These are phyloP conservation scores for Archegozetes longisetosus DNA, from an alignment of 1,140 invertebrate species.

Conservation along the genomic window DNA sequence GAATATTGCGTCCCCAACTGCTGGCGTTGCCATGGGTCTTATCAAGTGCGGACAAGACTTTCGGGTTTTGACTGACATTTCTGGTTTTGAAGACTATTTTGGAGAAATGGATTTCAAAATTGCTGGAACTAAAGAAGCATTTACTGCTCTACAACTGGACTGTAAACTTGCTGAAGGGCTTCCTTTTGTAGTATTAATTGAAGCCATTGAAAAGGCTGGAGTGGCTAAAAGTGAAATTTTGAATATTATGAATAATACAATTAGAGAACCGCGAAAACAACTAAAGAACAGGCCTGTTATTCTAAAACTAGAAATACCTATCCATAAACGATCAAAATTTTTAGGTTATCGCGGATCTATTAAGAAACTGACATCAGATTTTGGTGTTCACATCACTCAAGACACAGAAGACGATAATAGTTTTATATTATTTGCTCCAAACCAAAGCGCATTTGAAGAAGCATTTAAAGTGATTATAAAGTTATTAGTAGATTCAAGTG, in stretches of 20 bases:
- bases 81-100: constrained; percentile 96
- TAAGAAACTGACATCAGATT: constrained; percentile 65
- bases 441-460: too few relatives aligned
- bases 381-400: constrained; percentile 50
- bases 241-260: constrained; percentile 58
- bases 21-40: constrained; percentile 90
- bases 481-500: too few relatives aligned
- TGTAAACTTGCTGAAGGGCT: constrained; percentile 73
- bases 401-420: too few relatives aligned
- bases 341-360: constrained; percentile 78
- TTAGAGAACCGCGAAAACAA: constrained; percentile 44
- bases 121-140: constrained; percentile 74
- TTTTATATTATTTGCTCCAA: too few relatives aligned
- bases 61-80: constrained; percentile 74
- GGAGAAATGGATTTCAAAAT: constrained; percentile 99
- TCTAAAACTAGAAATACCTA: constrained; percentile 61
- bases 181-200: constrained; percentile 70
- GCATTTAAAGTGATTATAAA: too few relatives aligned
- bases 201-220: constrained; percentile 52
- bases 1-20: constrained; percentile 53
- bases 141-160: constrained; percentile 86
- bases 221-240: constrained; percentile 61
- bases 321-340: constrained; percentile 60
- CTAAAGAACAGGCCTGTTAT: constrained; percentile 69
- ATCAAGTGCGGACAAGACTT: constrained; percentile 53